A percentile compares a stretch with the other conserved stretches of the same genome.
Conservation (phyloP, 2,888 invertebrate species). For the Machimus atricapillus region DNA sequence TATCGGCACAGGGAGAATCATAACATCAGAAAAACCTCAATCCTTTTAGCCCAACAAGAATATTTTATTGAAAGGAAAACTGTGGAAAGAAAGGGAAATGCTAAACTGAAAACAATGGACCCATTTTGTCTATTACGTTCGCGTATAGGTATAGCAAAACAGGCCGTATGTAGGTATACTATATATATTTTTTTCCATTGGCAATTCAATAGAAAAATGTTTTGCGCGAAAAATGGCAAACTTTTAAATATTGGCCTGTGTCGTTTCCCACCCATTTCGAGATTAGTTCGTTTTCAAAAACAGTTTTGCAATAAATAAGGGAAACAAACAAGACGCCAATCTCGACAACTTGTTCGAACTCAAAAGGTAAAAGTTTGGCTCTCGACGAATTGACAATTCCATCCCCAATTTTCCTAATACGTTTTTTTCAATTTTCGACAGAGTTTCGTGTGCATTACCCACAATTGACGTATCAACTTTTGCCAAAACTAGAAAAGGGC, state of each 20-base stretch:
- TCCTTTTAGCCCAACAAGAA: background rate
- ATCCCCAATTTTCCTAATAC: conserved; percentile 35
- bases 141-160: background rate
- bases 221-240: background rate
- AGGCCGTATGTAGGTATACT: background rate
- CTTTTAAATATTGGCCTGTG: background rate
- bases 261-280: background rate
- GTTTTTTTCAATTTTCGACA: conserved; percentile 20
- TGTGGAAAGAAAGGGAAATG: background rate
- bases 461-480: conserved; percentile 39
- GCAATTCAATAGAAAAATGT: background rate
- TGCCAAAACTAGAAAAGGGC: conserved; percentile 46
- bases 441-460: conserved; percentile 26
- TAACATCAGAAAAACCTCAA: background rate
- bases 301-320: conserved; percentile 25
- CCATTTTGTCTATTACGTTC: background rate
- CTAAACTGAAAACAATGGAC: background rate
- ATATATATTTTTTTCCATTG: background rate
- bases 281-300: conserved; percentile 18
- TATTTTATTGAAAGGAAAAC: background rate
- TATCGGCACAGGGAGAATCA: background rate
- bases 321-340: conserved; percentile 21
- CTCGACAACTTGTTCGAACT: background rate
- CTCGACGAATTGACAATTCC: conserved; percentile 22
- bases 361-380: conserved; percentile 27